Evolutionary conservation across 30 jellyfish, hydroid and myxozoan genomes (phyloP).

Genomic region (Morbakka virulenta): DNA sequence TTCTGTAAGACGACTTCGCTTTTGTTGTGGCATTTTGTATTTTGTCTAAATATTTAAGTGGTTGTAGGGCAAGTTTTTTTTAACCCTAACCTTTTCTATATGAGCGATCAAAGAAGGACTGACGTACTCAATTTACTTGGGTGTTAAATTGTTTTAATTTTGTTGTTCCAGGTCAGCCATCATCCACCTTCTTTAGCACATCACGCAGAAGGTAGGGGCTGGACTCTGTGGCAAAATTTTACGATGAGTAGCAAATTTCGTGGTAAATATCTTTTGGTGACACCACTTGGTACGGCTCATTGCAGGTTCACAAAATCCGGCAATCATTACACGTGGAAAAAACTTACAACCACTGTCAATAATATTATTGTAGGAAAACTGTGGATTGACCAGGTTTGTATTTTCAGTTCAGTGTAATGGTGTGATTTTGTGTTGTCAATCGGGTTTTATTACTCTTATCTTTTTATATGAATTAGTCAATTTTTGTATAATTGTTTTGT

Average conservation of each 20-base stretch:
- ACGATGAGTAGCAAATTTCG: constrained; percentile 98
- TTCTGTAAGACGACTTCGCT: no score
- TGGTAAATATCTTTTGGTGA: constrained; percentile 86
- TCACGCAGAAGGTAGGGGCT: constrained; percentile 99
- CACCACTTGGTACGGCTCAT: constrained; percentile 99
- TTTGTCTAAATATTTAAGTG: no score
- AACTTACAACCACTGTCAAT: constrained; percentile 90
- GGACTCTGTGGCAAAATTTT: constrained; percentile 99
- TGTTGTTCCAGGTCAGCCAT: constrained; percentile 81
- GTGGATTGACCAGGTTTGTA: constrained; percentile 97
- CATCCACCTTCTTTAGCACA: constrained; percentile 99
- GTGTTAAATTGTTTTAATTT: no score
- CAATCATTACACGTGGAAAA: constrained; percentile 97
- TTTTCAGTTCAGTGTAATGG: no score
- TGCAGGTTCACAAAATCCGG: constrained; percentile 94
- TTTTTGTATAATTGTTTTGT: no score
- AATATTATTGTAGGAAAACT: constrained; percentile 97
- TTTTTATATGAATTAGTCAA: no score
- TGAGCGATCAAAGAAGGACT: no score
- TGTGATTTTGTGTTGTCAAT: no score
- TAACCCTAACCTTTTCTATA: background rate
- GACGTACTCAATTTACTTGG: no score
- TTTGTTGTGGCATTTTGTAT: no score
- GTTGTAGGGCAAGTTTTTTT: no score
- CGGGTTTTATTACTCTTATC: no score